Evolutionary conservation across 2,888 invertebrate genomes (phyloP).

Genomic region (Andrena marginata): DNA sequence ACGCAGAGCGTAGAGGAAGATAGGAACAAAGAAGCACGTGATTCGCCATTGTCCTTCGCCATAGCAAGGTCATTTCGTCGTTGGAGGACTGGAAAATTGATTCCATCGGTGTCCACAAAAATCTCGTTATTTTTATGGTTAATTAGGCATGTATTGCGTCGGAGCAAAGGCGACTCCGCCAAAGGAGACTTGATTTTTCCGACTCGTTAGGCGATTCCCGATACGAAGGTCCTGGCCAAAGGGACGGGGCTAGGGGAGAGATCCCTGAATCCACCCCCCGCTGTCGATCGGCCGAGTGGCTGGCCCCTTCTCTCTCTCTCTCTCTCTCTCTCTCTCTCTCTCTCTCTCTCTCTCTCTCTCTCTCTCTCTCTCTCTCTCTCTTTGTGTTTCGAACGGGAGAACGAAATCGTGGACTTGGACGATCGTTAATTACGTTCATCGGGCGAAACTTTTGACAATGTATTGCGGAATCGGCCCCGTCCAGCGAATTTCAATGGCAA

Average conservation of each 20-base stretch:
- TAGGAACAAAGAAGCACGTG: neutral
- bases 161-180: constrained; percentile 66
- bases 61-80: neutral
- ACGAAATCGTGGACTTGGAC: constrained; percentile 63
- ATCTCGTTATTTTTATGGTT: constrained; percentile 84
- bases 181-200: constrained; percentile 81
- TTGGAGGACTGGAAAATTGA: constrained; percentile 37
- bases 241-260: constrained; percentile 57
- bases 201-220: constrained; percentile 82
- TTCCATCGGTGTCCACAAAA: constrained; percentile 70
- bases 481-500: constrained; percentile 53
- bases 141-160: constrained; percentile 78
- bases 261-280: constrained; percentile 50
- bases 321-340: neutral
- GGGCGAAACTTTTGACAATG: constrained; percentile 59
- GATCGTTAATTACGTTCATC: constrained; percentile 68
- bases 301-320: constrained; percentile 14
- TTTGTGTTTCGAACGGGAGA: constrained; percentile 59
- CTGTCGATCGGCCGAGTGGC: constrained; percentile 3
- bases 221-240: constrained; percentile 69
- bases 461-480: constrained; percentile 49
- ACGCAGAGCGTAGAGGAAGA: neutral
- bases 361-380: neutral
- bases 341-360: neutral
- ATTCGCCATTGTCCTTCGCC: neutral